Evolutionary conservation across 2,113 vertebrate genomes (phyloP).

Genomic region (Todiramphus chloris): DNA sequence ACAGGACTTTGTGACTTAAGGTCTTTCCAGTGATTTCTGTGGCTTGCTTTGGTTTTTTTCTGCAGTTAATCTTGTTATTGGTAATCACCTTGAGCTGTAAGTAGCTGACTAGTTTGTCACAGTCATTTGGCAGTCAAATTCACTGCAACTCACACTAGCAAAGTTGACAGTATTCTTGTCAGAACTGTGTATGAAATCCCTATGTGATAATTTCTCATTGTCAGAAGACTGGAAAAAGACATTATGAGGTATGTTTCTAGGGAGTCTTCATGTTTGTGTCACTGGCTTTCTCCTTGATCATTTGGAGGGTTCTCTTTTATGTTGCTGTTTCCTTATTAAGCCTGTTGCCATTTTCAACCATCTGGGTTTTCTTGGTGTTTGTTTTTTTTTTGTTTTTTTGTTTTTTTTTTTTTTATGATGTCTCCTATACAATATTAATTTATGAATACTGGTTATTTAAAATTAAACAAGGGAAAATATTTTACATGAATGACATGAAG

Average conservation of each 20-base stretch:
- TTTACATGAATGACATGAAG: neutral
- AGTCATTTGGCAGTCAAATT: constrained; percentile 75
- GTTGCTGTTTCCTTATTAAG: constrained; percentile 35
- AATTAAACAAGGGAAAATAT: neutral
- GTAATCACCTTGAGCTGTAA: constrained; percentile 37
- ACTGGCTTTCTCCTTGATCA: constrained; percentile 46
- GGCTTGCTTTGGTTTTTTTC: constrained; percentile 1
- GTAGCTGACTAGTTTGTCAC: constrained; percentile 63
- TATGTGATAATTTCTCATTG: constrained; percentile 68
- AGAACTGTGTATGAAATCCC: constrained; percentile 64
- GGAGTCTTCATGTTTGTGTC: constrained; percentile 53
- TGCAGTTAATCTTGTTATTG: neutral
- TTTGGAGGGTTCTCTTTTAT: constrained; percentile 49
- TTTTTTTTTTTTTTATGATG: neutral
- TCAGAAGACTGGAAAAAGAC: constrained; percentile 68
- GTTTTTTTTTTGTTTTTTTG: neutral
- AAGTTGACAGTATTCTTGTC: constrained; percentile 73
- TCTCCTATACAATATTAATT: neutral
- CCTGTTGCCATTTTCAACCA: constrained; percentile 29
- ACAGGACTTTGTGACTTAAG: neutral
- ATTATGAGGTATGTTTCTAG: constrained; percentile 68
- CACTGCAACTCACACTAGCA: constrained; percentile 62
- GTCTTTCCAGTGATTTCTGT: neutral
- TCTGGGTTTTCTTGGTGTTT: no score
- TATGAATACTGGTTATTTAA: constrained; percentile 25